Base-by-base conservation (phyloP, 53 echinoderm and acorn worm species). In the Holothuria leucospilota region DNA sequence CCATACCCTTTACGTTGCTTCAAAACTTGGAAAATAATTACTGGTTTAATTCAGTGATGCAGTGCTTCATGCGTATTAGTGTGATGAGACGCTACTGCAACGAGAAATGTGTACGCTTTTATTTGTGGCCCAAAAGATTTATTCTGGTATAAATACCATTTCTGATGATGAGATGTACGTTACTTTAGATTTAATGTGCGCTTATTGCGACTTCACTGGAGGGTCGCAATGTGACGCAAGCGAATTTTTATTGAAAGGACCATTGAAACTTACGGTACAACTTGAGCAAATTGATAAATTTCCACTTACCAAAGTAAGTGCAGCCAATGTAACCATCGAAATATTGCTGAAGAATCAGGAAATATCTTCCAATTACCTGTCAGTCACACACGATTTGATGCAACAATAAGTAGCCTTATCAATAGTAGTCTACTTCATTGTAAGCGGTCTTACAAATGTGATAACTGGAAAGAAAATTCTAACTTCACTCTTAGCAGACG, bases 11-110 rank as follows among this genome's bases (percentile, higher is more conserved):
- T 23, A 68, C 68, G 13, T 23, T 23, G 6, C 24, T 68, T n/a
- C 68, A 68, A 68, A 68, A 68, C 30, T 30, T 68, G 25, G 68
- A 68, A 68, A 68, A 68, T 68, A 68, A 68, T 23, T 68, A 23
- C 68, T 68, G 68, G 68, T 68, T 68, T 9, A 68, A 24, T 68
- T 68, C 68, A 6, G 68, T 68, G 16, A 6, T 68, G 27, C 68
- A 68, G 9, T 68, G 28, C 14, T 68, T 68, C 21, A 23, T 68
- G 13, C 68, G 68, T 34, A 34, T 2, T 34, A 34, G 2, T 34
- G 34, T 34, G 3, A 34, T 3, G 34, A 34, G 34, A 34, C 1
- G 2, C 3, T 34, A 2, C 34, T 34, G 34, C 13, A 68, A 13
- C 16, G 7, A 26, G 15, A 6, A 68, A 16, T 29, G 5, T 13